Evolutionary conservation across 2,113 vertebrate species (phyloP), one percentile per base, ranked within the genome.

Genomic region (Heloderma charlesbogerti): DNA sequence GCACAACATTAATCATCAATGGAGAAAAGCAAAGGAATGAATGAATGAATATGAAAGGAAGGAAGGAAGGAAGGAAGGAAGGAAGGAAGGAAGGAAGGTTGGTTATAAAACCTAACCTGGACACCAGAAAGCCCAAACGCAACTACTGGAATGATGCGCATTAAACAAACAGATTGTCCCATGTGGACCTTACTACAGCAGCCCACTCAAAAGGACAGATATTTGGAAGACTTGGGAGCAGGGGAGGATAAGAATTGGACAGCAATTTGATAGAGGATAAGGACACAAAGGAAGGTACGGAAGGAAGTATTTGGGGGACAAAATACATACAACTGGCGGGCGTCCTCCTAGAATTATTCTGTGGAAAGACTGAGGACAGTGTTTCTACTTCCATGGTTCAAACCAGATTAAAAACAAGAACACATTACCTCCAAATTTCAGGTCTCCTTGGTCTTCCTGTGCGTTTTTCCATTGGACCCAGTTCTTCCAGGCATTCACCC

Each of bases 401-500:
- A 80, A 71, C 5, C 25, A 34, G 66, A 25, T 67, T 20, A 87
- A 37, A 90, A 93, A 72, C 0, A 45, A 63, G 34, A 45, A 18
- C 1, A 87, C 66, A 2, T 94, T 95, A 98, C 98, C 97, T 93
- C 97, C 97, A 91, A 98, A 97, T 89, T 98, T 98, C 29, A 98
- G 97, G 80, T 98, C 98, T 95, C 98, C 98, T 90, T 98, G 92
- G 7, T 98, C 97, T 84, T 98, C 98, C 95, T 98, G 99, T 45
- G 97, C 92, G 0, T 98, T 98, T 92, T 99, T 98, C 98, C 98
- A 98, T 34, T 98, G 98, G 94, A 99, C 98, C 99, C 99, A 99
- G 92, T 98, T 97, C 97, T 98, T 99, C 99, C 99, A 99, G 83
- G 99, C 98, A 0, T 99, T 98, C 1, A 99, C 98, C 29, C 99